Base-by-base conservation (phyloP, 2,888 invertebrate genomes). In the Euphydryas editha region DNA sequence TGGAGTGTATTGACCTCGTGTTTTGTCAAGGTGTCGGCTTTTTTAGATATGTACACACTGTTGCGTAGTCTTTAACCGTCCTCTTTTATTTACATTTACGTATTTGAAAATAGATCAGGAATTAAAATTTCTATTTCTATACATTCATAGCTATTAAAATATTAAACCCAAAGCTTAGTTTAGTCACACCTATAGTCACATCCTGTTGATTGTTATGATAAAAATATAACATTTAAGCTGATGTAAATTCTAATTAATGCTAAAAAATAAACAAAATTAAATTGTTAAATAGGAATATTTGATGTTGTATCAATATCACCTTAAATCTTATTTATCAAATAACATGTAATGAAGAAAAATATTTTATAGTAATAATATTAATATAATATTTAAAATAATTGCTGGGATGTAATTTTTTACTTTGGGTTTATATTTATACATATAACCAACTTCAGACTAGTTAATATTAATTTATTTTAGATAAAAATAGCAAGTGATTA, bases 21-120 rank as follows among this genome's bases (percentile, higher is more conserved):
- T 92, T 91, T 92, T 92, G 92, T 92, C 92, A 92, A 92, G 92
- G 92, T 92, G 91, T 92, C 92, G 86, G 90, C 90, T 90, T 92
- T 92, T 92, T 91, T 91, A 91, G 90, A 90, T 90, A 84, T 84
- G 83, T 89, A 87, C 85, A 89, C 86, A 88, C 86, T 85, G 83
- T 85, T 85, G 87, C 87, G 85, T 86, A 89, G 85, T 84, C 84
- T 84, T 83, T 83, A 60, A 81, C 85, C 80, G 80, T 81, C 81
- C 49, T 74, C 71, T 75, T 81, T 81, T 83, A 84, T 79, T 81
- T 81, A 78, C 78, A 76, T 76, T 75, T 71, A 67, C 65, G 59
- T 59, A 59, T 67, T 65, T 20, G 49, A 66, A 56, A 20, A 58
- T 46, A 65, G 20, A 47, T 55, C 18, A 56, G 24, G 1, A 62